Base-by-base conservation (phyloP, 2,888 invertebrate species). In the Drosophila lacicola region DNA sequence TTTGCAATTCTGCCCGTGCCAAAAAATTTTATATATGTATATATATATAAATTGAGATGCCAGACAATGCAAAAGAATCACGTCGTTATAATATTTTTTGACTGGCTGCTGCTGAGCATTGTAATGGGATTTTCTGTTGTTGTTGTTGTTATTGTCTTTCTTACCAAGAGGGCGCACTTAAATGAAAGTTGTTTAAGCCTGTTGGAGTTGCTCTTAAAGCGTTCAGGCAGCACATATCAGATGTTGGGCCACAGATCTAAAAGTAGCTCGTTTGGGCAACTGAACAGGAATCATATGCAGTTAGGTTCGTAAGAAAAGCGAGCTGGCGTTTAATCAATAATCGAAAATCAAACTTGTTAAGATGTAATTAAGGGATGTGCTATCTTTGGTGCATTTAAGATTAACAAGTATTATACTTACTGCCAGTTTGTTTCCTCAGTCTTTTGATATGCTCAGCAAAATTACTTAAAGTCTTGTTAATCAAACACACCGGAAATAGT, bases 41-140 rank as follows among this genome's bases (percentile, higher is more conserved):
- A 53, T 49, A 56, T 29, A 75, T 34, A 54, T 37, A 66, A 50
- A 66, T 49, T 63, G 72, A 61, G 62, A 42, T 53, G 19, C 60
- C 71, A 74, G 62, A 79, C 84, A 84, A 84, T 69, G 74, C 77
- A 60, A 71, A 82, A 82, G 85, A 82, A 82, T 82, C 80, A 77
- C 77, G 82, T 84, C 80, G 80, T 79, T 82, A 74, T 76, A 77
- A 70, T 71, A 60, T 69, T 39, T 74, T 66, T 56, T 60, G 53
- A 41, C 58, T 62, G 64, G 47, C 72, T 50, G 64, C 63, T 44
- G 51, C 47, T 65, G 54, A 58, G 65, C 44, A 70, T 75, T 72
- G 65, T 67, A 66, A 65, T 56, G 64, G 58, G 62, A 54, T 44
- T 75, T 57, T 33, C 21, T 54, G 55, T 56, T 66, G 57, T 49